A percentile compares a stretch with the other conserved stretches of the same genome.
These are phyloP conservation scores for Formicarius rufipectus DNA, from an alignment of 2,113 vertebrate species.

Conservation along the genomic window DNA sequence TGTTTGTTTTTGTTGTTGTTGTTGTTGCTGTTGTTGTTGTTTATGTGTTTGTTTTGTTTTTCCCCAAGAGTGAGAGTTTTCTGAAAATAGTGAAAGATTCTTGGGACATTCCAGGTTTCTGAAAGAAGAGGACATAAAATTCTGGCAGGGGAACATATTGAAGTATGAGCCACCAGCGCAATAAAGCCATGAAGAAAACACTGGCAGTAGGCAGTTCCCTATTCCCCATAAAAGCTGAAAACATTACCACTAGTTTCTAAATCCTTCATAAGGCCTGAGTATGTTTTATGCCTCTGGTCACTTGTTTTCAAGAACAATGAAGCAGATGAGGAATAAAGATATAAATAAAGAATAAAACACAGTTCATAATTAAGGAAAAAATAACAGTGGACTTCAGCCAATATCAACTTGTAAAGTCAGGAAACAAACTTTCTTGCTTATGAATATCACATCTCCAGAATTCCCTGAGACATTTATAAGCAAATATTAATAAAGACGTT, in stretches of 20 bases:
- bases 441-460: neutral
- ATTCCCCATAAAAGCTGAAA: neutral
- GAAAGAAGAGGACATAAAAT: neutral
- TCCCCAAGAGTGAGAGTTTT: fast-evolving
- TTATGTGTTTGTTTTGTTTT: too few relatives aligned
- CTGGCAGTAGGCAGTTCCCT: neutral
- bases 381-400: too few relatives aligned
- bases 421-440: neutral
- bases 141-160: neutral
- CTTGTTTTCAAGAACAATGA: neutral
- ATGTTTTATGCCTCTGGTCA: neutral
- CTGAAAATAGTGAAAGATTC: neutral
- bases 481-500: neutral
- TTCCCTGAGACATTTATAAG: neutral
- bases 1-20: too few relatives aligned
- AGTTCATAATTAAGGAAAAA: neutral
- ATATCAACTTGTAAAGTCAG: too few relatives aligned
- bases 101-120: neutral
- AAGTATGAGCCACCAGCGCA: neutral
- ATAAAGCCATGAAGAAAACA: neutral
- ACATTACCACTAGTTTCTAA: neutral
- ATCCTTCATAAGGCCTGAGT: neutral
- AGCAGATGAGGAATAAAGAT: neutral
- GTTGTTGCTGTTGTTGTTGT: too few relatives aligned
- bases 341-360: neutral